phyloP scores from a whole-genome alignment of 37 sponge, comb jelly and placozoan genomes.

The Ianthella basta region DNA sequence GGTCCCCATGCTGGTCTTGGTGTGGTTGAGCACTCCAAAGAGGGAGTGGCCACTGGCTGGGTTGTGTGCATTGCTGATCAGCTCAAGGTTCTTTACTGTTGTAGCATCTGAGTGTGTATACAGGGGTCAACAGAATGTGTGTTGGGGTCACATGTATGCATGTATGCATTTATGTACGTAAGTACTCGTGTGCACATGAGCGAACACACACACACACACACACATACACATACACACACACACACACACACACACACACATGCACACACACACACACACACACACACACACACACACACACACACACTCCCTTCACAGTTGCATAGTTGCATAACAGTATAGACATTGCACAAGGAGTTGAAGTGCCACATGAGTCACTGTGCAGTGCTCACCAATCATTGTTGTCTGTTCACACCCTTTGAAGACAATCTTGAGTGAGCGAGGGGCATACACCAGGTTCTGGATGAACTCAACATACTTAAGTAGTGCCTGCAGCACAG shows the following conservation, averaged over 20 bases:
- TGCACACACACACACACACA: background rate
- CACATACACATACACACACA: too few species aligned
- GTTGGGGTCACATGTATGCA: too few species aligned
- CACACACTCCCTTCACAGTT: too few species aligned
- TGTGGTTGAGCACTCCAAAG: constrained; percentile 89
- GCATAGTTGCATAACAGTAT: background rate
- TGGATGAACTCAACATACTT: constrained; percentile 99
- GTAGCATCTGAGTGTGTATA: constrained; percentile 68
- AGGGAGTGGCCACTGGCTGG: constrained; percentile 75
- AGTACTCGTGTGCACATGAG: too few species aligned
- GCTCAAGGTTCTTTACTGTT: constrained; percentile 91
- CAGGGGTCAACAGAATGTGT: too few species aligned
- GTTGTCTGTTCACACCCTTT: constrained; percentile 87
- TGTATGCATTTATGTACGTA: too few species aligned
- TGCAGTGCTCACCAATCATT: constrained; percentile 72
- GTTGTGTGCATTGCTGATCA: constrained; percentile 79
- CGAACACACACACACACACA: too few species aligned
- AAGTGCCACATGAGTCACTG: too few species aligned
- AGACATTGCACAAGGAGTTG: background rate
- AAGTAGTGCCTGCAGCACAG: constrained; percentile 64
- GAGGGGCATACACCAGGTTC: constrained; percentile 89
- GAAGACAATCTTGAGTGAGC: constrained; percentile 76
- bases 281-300: background rate
- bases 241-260: background rate
- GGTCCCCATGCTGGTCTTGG: constrained; percentile 90